A percentile compares a stretch with the other conserved stretches of the same genome.
Conservation (phyloP, 2,797 vertebrate genomes). For the Danionella dracula region DNA sequence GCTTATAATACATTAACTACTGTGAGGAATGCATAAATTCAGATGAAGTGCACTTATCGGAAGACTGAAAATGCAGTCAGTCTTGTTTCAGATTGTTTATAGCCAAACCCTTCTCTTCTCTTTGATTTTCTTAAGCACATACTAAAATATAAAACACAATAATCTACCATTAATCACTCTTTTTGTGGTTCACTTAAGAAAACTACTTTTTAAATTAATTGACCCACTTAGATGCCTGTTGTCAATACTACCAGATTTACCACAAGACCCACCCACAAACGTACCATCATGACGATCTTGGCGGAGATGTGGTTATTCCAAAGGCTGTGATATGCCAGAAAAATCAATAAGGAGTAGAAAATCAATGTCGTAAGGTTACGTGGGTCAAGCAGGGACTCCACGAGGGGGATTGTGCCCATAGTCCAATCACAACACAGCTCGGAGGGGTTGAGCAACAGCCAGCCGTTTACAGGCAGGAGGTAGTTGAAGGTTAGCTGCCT, state of each 20-base stretch:
- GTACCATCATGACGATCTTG: constrained; percentile 93
- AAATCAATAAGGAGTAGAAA: constrained; percentile 81
- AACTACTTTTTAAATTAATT: too few species aligned
- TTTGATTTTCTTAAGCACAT: neutral
- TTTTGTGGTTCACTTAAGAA: neutral
- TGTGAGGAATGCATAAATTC: neutral
- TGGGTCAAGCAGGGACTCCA: constrained; percentile 84
- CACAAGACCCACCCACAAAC: constrained; percentile 35
- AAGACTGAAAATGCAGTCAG: neutral
- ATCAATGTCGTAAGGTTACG: constrained; percentile 86
- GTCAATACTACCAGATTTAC: neutral
- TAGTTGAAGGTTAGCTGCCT: constrained; percentile 97
- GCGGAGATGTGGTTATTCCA: constrained; percentile 81
- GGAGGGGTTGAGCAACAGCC: constrained; percentile 93
- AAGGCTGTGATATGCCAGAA: constrained; percentile 82
- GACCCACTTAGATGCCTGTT: too few species aligned
- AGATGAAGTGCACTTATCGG: neutral
- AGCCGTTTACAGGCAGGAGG: constrained; percentile 92
- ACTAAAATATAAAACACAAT: neutral
- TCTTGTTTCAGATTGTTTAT: neutral
- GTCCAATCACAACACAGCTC: constrained; percentile 98
- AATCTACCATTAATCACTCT: neutral
- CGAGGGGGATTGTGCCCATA: constrained; percentile 95
- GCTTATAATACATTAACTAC: too few species aligned
- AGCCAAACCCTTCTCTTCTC: neutral